Base-by-base conservation (phyloP, 2,888 invertebrate species). In the Eupithecia tripunctaria region DNA sequence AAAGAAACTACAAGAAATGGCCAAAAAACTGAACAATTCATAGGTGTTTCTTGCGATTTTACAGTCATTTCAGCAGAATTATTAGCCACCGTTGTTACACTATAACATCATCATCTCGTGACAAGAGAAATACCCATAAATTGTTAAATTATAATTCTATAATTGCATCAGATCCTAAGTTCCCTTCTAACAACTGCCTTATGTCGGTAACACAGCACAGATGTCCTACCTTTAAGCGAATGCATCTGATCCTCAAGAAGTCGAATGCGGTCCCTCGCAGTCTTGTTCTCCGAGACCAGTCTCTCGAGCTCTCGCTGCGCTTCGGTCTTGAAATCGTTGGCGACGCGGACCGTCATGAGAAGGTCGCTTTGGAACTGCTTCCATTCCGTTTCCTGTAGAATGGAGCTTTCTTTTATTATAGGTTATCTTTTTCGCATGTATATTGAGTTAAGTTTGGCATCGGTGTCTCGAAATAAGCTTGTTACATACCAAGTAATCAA, bases 281-380 rank as follows among this genome's bases (percentile, higher is more conserved):
- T 91, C 84, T 97, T 97, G 91, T 98, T 98, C 87, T 98, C 98
- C 82, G 97, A 95, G 74, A 97, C 96, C 65, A 98, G 95, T 65
- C 96, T 95, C 85, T 98, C 97, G 74, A 97, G 91, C 85, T 98
- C 98, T 77, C 97, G 96, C 86, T 97, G 97, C 0, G 98, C 98
- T 89, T 99, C 99, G n/a, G 97, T 98, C 92, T 98, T 98, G 92
- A 99, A 98, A 91, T 99, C 98, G 90, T 99, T 98, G 56, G 99
- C 99, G 18, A 99, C 98, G 36, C 98, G 96, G 0, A 99, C 99
- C 0, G 99, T 98, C 95, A 97, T 98, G 64, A 98, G 93, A 1
- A 99, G 95, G 90, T 99, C 99, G 78, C 97, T 97, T 92, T 99
- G 98, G 95, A 99, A 99, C 90, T 98, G 98, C 84, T 97, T 97